A percentile compares a stretch with the other conserved stretches of the same genome.
Conservation (phyloP, 1,140 invertebrate species). For the Drosophila bocqueti region DNA sequence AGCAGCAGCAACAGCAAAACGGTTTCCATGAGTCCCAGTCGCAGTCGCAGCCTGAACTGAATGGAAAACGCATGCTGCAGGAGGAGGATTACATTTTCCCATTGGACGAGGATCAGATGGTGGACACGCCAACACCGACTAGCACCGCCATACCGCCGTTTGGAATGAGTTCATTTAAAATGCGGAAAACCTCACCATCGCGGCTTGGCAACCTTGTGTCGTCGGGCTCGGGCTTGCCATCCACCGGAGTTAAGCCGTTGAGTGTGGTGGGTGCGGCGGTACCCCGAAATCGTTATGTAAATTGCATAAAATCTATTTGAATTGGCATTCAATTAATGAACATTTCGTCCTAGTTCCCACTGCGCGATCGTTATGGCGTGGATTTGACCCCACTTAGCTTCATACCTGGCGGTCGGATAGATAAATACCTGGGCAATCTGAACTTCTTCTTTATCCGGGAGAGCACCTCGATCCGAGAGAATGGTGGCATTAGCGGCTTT, state of each 20-base stretch:
- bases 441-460: constrained; percentile 98
- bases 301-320: background rate
- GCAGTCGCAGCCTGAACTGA: constrained; percentile 62
- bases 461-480: constrained; percentile 95
- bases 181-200: constrained; percentile 76
- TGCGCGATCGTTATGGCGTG: constrained; percentile 90
- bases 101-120: constrained; percentile 89
- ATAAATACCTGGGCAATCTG: constrained; percentile 95
- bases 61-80: constrained; percentile 70
- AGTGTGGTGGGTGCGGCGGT: constrained; percentile 34
- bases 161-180: constrained; percentile 77
- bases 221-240: constrained; percentile 21
- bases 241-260: constrained; percentile 39
- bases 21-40: constrained; percentile 56
- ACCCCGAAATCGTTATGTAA: constrained; percentile 61
- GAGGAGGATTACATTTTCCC: constrained; percentile 89
- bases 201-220: constrained; percentile 40
- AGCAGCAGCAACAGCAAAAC: constrained; percentile 54
- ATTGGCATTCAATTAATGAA: background rate
- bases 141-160: constrained; percentile 68
- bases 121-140: constrained; percentile 74
- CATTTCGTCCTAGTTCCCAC: constrained; percentile 85
- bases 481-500: constrained; percentile 96
- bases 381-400: constrained; percentile 94
- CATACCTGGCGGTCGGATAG: constrained; percentile 92